phyloP scores from a whole-genome alignment of 2,113 vertebrate genomes.

The Anarrhichthys ocellatus region DNA sequence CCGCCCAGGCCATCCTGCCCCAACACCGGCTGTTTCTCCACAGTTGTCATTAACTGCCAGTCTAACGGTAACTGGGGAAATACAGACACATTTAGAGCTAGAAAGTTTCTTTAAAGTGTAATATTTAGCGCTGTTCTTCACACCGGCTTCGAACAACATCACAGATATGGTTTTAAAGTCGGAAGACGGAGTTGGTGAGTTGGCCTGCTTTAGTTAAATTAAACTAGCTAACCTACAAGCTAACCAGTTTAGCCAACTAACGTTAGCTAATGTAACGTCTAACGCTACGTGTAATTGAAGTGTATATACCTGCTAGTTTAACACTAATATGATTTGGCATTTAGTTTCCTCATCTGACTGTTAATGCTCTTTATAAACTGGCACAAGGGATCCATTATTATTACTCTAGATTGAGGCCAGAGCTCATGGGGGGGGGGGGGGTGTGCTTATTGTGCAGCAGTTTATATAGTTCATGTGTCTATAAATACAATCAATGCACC shows the following conservation, averaged over 20 bases:
- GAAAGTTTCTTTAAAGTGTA: constrained; percentile 15
- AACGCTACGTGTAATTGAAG: background rate
- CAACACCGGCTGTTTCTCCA: constrained; percentile 50
- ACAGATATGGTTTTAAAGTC: constrained; percentile 76
- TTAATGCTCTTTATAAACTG: constrained; percentile 49
- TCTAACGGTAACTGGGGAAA: background rate
- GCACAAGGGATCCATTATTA: constrained; percentile 73
- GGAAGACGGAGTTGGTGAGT: constrained; percentile 82
- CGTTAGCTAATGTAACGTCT: constrained; percentile 27
- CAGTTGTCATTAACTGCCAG: constrained; percentile 57
- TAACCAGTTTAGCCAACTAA: constrained; percentile 37
- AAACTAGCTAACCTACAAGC: constrained; percentile 31
- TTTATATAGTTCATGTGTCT: constrained; percentile 42
- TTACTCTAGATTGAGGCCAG: constrained; percentile 64
- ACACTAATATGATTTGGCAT: background rate
- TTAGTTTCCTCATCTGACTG: background rate
- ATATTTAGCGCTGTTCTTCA: rapidly evolving
- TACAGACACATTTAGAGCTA: background rate
- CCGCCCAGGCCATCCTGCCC: constrained; percentile 36
- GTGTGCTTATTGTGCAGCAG: constrained; percentile 41
- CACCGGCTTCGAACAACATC: background rate
- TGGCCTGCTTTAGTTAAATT: constrained; percentile 22
- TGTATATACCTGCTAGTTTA: background rate
- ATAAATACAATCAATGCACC: constrained; percentile 63
- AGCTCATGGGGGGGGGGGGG: constrained; percentile 40